Evolutionary conservation across 1,140 invertebrate genomes (phyloP).

Genomic region (Capitella teleta): DNA sequence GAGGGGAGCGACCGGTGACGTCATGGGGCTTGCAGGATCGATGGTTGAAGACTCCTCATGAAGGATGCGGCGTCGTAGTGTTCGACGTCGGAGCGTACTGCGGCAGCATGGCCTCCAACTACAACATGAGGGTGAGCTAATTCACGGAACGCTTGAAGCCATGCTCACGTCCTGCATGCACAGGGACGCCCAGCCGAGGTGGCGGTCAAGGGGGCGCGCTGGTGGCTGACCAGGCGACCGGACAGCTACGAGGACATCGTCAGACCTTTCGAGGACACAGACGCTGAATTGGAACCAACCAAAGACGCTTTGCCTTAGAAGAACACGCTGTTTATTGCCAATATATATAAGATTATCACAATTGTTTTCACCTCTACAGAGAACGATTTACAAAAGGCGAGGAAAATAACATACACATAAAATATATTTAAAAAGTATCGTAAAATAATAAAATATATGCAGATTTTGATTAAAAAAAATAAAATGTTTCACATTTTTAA

Average conservation of each 20-base stretch:
- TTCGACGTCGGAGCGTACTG: conserved; percentile 46
- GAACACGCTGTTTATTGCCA: no score
- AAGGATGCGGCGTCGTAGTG: conserved; percentile 32
- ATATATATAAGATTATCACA: no score
- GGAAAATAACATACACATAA: no score
- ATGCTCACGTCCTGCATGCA: not conserved
- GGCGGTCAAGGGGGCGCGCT: conserved; percentile 25
- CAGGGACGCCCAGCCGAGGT: conserved; percentile 36
- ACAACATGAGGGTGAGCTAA: conserved; percentile 39
- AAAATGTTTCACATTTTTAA: no score
- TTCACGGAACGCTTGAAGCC: not conserved
- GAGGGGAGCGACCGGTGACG: not conserved
- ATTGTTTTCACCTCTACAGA: no score
- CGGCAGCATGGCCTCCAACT: conserved; percentile 42
- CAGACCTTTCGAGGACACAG: not conserved
- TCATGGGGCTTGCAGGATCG: not conserved
- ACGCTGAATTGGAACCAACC: not conserved
- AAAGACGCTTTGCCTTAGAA: no score
- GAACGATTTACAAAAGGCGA: no score
- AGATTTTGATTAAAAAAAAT: no score
- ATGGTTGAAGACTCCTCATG: conserved; percentile 20
- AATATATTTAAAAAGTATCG: no score
- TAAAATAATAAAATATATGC: no score
- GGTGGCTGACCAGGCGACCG: conserved; percentile 25
- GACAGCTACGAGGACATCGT: conserved; percentile 27